phyloP scores from a whole-genome alignment of 2,888 invertebrate genomes.

The Drosophila paracracens region DNA sequence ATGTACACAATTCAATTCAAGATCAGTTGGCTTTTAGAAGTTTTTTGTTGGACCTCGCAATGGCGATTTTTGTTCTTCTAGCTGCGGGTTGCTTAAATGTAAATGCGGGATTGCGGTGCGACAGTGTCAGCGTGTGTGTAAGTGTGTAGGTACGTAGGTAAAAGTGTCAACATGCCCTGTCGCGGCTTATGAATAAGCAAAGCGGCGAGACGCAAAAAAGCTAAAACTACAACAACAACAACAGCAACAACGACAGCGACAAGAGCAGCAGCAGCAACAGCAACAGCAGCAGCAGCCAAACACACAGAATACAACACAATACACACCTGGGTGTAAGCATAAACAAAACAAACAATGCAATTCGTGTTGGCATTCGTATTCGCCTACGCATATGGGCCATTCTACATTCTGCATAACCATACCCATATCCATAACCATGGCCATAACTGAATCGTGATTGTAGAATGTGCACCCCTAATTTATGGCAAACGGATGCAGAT shows the following conservation, averaged over 20 bases:
- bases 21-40: not conserved
- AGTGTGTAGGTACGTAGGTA: slow-evolving; percentile 1
- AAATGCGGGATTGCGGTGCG: slow-evolving; percentile 10
- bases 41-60: slow-evolving; percentile 3
- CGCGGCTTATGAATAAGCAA: slow-evolving; percentile 64
- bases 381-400: not conserved
- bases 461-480: slow-evolving; percentile 28
- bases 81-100: slow-evolving; percentile 24
- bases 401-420: not conserved
- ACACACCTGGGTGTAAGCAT: slow-evolving; percentile 20
- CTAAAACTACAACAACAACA: slow-evolving; percentile 5
- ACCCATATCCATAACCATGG: not conserved
- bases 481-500: slow-evolving; percentile 34
- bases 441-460: slow-evolving; percentile 28
- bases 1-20: not conserved
- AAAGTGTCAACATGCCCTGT: slow-evolving; percentile 59
- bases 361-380: not conserved
- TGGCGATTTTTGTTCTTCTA: slow-evolving; percentile 10
- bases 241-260: slow-evolving; percentile 1
- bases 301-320: slow-evolving; percentile 5
- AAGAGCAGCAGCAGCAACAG: not conserved
- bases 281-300: slow-evolving; percentile 4
- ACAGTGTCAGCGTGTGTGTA: not conserved
- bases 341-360: slow-evolving; percentile 32
- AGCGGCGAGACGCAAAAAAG: slow-evolving; percentile 38